Base-by-base conservation (phyloP, 2,113 vertebrate genomes). In the Stercorarius parasiticus region DNA sequence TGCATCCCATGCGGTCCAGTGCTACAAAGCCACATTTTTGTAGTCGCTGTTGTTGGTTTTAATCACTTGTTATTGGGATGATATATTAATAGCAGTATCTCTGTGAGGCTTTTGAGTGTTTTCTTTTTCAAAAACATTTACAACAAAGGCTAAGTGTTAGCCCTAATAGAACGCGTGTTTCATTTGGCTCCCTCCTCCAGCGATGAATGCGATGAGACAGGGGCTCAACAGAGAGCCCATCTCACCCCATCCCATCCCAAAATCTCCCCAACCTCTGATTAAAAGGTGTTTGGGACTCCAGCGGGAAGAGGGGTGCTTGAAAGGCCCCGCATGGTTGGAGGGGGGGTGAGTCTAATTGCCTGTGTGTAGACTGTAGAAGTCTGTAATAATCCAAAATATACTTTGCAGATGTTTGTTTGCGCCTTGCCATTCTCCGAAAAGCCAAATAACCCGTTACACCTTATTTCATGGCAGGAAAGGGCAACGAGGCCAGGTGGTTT, bases 71-170 rank as follows among this genome's bases (percentile, higher is more conserved):
- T 91, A 66, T 47, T 88, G 1, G 5, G 78, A 70, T 87, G 89
- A 62, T 87, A 34, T 61, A 81, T 95, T 86, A 94, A 88, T 52
- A 93, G 85, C 76, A 73, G 65, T 69, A 83, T 95, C 93, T 94
- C 71, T 34, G 62, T 11, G 59, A 96, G 82, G 64, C 66, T 88
- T 61, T 38, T 9, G 38, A 69, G 38, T 25, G 55, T 82, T 93
- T 81, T 90, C 74, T 92, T 92, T 86, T n/a, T 55, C 40, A 13
- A 61, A 85, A 89, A 65, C 70, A 12, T 52, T 76, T 56, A 58
- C 45, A 53, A 85, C 86, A 70, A 80, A 86, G 93, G 65, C 73
- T 5, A 27, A 76, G 79, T n/a, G 59, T 90, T 88, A 30, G 67
- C 58, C 64, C 52, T 23, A 52, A 62, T 86, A 65, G 82, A 69